Base-by-base conservation (phyloP, 1,140 invertebrate genomes). In the Nasonia giraulti region DNA sequence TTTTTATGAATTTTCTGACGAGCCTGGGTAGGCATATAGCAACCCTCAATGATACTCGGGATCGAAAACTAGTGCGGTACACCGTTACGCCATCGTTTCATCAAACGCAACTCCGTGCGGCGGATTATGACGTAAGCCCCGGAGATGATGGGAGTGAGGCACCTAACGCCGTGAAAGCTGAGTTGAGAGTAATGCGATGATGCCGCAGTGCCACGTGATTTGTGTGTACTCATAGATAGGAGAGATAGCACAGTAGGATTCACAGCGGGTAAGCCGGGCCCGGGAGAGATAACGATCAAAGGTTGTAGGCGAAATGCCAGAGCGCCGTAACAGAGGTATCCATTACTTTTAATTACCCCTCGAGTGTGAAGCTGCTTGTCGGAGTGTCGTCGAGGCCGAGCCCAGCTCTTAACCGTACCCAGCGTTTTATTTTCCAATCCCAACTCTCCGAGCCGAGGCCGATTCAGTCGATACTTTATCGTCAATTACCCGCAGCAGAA, bases 311-410 rank as follows among this genome's bases (percentile, higher is more conserved):
- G 79, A 80, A 62, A 62, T 23, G 3, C 47, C 12, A 50, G 66
- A 20, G 27, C 10, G 14, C 3, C 5, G 8, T 17, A 50, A n/a
- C 8, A 11, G 23, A 80, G 17, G 40, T 31, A 66, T 80, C 79
- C 23, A 37, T 80, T 71, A 71, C 69, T 80, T 62, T 80, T 80
- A 69, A 20, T 80, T 80, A 50, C 17, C 44, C 40, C 69, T 40
- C 1, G 37, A 20, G 66, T n/a, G 27, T 40, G n/a, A 47, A 50
- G 66, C 55, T 20, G 78, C 20, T 78, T 78, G 55, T 78, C 76
- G 27, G 17, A 62, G 14, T 33, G 76, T 62, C 76, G 55, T 78
- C 76, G 20, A 62, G 55, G 20, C 55, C 55, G 17, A 62, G 14
- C 55, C 55, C 1, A 8, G 6, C 17, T n/a, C 7, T 62, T 20